These are phyloP conservation scores for Scolopax mira DNA, from an alignment of 2,113 vertebrate species.

Conservation along the genomic window DNA sequence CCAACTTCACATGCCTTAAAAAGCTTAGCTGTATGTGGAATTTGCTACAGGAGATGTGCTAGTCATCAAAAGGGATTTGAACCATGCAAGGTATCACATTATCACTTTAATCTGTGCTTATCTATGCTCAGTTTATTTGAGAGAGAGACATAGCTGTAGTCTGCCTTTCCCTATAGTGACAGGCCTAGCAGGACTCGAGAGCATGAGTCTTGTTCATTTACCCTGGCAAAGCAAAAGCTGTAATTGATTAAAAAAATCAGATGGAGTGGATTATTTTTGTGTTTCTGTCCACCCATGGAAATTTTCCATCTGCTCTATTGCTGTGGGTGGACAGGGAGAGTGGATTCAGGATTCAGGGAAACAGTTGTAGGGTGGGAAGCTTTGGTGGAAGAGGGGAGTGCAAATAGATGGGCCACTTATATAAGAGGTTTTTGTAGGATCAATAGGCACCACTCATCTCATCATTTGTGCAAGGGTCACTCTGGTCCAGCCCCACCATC, in stretches of 20 bases:
- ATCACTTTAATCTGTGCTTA: rapidly evolving
- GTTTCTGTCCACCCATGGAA: background rate
- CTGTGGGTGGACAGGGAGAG: background rate
- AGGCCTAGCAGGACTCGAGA: background rate
- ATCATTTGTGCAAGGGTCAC: rapidly evolving
- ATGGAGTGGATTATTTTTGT: background rate
- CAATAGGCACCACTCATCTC: background rate
- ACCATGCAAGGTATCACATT: background rate
- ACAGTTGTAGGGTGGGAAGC: background rate
- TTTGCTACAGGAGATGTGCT: background rate
- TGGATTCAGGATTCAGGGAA: background rate
- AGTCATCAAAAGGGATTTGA: background rate
- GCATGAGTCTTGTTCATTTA: background rate
- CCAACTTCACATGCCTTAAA: background rate
- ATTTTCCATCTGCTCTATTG: background rate
- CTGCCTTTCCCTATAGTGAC: background rate
- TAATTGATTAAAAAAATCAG: background rate
- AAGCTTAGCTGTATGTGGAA: background rate
- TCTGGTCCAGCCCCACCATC: background rate
- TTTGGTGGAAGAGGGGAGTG: background rate
- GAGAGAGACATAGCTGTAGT: rapidly evolving
- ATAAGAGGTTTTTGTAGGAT: background rate
- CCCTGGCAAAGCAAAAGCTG: background rate
- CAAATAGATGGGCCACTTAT: background rate
- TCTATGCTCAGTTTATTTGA: rapidly evolving